phyloP scores from a whole-genome alignment of 2,797 vertebrate genomes.

The Falco berigora region DNA sequence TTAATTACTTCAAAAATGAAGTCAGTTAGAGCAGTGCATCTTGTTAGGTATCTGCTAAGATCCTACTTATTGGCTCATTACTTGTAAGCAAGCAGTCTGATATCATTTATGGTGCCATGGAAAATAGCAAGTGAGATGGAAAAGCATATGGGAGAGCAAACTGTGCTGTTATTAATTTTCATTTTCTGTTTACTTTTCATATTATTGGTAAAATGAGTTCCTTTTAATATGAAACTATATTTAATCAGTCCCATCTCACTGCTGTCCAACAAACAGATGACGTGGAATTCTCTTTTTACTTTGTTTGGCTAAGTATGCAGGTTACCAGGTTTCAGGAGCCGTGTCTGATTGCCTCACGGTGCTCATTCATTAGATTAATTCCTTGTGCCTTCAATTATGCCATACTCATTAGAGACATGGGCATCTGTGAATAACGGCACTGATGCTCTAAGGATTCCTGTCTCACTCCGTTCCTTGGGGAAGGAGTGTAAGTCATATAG shows the following conservation, averaged over 20 bases:
- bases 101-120: neutral
- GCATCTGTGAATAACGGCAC: neutral
- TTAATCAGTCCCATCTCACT: neutral
- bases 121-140: neutral
- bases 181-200: neutral
- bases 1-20: slow-evolving; percentile 51
- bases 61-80: slow-evolving; percentile 28
- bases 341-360: neutral
- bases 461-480: neutral
- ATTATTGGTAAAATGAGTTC: neutral
- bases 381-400: neutral
- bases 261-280: neutral
- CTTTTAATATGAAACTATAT: neutral
- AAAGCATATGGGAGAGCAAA: neutral
- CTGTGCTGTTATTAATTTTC: neutral
- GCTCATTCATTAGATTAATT: neutral
- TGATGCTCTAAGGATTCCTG: neutral
- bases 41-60: slow-evolving; percentile 29
- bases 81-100: neutral
- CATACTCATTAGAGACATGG: neutral
- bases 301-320: neutral
- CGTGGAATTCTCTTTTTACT: neutral
- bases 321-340: neutral
- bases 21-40: slow-evolving; percentile 22
- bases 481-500: neutral